A percentile compares a stretch with the other conserved stretches of the same genome.
Conservation (phyloP, 2,113 vertebrate genomes). For the Pelecanus crispus region DNA sequence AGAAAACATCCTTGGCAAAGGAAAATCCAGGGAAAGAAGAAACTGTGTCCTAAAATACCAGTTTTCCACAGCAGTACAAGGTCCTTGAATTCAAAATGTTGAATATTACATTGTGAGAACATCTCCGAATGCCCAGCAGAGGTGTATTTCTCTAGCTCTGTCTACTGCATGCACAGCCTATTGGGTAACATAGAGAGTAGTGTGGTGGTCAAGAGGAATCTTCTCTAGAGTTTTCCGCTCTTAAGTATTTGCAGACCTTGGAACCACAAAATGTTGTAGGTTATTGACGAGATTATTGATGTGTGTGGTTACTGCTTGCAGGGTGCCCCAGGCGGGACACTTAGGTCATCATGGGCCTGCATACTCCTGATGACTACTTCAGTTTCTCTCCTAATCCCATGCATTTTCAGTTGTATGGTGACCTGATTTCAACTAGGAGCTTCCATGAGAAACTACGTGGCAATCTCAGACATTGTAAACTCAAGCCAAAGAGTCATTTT, state of each 20-base stretch:
- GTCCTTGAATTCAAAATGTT: neutral
- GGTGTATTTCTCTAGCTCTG: neutral
- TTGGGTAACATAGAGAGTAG: neutral
- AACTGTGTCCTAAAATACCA: neutral
- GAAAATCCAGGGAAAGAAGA: neutral
- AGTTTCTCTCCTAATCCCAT: neutral
- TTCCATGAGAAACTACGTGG: neutral
- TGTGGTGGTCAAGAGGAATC: neutral
- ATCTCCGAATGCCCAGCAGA: neutral
- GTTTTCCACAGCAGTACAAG: neutral
- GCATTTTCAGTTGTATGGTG: neutral
- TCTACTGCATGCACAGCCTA: neutral
- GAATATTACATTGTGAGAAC: neutral
- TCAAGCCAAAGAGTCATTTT: constrained; percentile 39
- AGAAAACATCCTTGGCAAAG: neutral
- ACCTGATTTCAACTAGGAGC: constrained; percentile 31
- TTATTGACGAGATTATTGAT: neutral
- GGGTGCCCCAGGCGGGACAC: neutral
- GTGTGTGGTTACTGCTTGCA: neutral
- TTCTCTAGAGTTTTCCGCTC: neutral
- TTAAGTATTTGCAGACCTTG: neutral
- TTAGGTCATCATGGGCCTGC: neutral
- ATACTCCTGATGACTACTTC: neutral
- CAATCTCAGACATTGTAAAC: neutral
- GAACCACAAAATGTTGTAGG: neutral